Base-by-base conservation (phyloP, 1,140 invertebrate genomes). In the Bombus waltoni region DNA sequence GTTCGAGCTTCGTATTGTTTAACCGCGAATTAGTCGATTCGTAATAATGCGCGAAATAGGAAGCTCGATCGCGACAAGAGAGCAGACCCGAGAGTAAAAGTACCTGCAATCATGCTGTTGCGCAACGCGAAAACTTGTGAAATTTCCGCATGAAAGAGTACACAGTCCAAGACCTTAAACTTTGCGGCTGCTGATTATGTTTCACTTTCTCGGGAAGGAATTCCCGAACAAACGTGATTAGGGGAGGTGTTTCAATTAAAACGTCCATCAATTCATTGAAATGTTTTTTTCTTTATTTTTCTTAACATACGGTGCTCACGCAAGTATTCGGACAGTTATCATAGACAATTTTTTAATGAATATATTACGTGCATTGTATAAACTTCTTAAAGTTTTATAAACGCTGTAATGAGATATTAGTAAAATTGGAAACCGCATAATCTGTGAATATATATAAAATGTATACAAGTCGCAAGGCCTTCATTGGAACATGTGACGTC, bases 21-120 rank as follows among this genome's bases (percentile, higher is more conserved):
- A 32, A 38, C 18, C 15, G 1, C 11, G 70, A 59, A 76, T 75
- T 81, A 59, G 68, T 62, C 57, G 85, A 85, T 32, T 77, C 35
- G 72, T 89, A 90, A 89, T 89, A 81, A 88, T 89, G 90, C 89
- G 87, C 82, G 85, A 86, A 89, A 13, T 92, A 92, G 93, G 94
- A 94, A 94, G 93, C 62, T 53, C 18, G 32, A 65, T 2, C 89
- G 87, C 89, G 84, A 84, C 90, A 88, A 90, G 82, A 89, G 89
- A 90, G 90, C 65, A 32, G 22, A 22, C 91, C 90, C 87, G 91
- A 91, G 90, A 92, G 92, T 92, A 93, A 92, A 93, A 81, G 81
- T 72, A 57, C 57, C 62, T 83, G 66, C 38, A 18, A 57, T 42
- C 32, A 8, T 32, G 4, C 4, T 5, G 18, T 87, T 87, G 28